Percentiles rank a stretch among this genome's conserved stretches.
Evolutionary conservation across 2,888 invertebrate genomes (phyloP).

Genomic region (Drosophila ezoana): DNA sequence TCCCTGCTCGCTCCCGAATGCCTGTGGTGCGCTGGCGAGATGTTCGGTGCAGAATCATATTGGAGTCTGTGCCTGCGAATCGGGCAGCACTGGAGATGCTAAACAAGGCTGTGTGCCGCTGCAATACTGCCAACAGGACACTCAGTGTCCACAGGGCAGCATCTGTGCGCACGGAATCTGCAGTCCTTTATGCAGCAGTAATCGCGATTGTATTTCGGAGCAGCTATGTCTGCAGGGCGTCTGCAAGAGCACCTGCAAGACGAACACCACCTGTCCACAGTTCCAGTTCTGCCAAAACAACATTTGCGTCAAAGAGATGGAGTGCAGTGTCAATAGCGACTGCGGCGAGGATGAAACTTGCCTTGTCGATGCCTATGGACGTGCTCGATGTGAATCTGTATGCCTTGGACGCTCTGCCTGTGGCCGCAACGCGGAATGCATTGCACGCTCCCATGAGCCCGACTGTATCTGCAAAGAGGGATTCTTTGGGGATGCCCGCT

Average conservation of each 20-base stretch:
- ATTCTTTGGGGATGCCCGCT: constrained; percentile 92
- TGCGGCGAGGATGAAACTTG: constrained; percentile 92
- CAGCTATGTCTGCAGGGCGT: constrained; percentile 94
- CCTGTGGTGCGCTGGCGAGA: constrained; percentile 92
- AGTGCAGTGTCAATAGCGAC: constrained; percentile 90
- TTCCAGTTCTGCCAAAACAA: constrained; percentile 93
- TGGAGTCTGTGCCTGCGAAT: constrained; percentile 92
- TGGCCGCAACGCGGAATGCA: constrained; percentile 93
- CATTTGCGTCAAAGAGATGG: constrained; percentile 93
- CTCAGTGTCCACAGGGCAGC: constrained; percentile 93
- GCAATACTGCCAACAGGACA: constrained; percentile 92
- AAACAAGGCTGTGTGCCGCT: constrained; percentile 93
- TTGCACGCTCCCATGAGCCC: constrained; percentile 89
- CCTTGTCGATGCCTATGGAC: constrained; percentile 88
- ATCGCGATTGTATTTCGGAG: constrained; percentile 93
- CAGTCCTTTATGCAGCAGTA: constrained; percentile 90
- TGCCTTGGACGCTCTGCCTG: constrained; percentile 90
- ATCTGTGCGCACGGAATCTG: constrained; percentile 94
- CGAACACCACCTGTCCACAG: constrained; percentile 93
- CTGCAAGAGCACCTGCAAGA: constrained; percentile 93
- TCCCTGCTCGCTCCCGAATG: constrained; percentile 92
- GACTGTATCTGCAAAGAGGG: constrained; percentile 92
- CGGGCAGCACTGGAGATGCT: constrained; percentile 94
- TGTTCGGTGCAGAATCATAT: constrained; percentile 92
- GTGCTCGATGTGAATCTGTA: constrained; percentile 91